These are phyloP conservation scores for Hypanus sabinus DNA, from an alignment of 2,113 vertebrate species.

Conservation along the genomic window DNA sequence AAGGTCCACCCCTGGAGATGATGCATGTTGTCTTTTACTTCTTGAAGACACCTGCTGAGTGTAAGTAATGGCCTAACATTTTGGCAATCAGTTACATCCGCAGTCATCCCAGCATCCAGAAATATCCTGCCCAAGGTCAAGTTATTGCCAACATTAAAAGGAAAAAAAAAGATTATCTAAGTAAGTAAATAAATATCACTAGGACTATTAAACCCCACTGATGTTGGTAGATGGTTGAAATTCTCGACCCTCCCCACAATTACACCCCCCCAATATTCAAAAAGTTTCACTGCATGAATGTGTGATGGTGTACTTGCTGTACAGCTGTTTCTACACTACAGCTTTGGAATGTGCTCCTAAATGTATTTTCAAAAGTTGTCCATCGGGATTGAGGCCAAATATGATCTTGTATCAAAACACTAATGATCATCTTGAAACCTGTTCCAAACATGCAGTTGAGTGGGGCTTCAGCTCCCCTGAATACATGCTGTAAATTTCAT, in stretches of 20 bases:
- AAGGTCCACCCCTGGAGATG: background rate
- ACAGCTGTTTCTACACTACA: background rate
- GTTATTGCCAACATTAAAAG: background rate
- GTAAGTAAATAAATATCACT: no score
- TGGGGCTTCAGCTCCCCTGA: background rate
- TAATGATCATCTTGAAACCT: background rate
- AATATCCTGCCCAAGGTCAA: background rate
- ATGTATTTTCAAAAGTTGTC: background rate
- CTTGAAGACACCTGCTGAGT: background rate
- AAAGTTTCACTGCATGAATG: background rate
- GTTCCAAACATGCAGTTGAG: no score
- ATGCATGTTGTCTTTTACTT: background rate
- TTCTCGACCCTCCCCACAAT: no score
- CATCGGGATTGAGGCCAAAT: background rate
- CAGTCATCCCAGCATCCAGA: background rate
- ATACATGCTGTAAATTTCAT: background rate
- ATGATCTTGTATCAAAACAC: no score
- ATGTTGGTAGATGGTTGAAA: background rate
- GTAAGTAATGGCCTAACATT: background rate
- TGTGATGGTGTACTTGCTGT: background rate
- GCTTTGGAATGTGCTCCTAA: background rate
- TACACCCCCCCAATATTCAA: background rate
- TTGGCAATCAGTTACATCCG: background rate
- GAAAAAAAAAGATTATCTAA: background rate
- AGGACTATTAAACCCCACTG: no score